Evolutionary conservation across 2,113 vertebrate genomes (phyloP).

Genomic region (Oryzias woworae): DNA sequence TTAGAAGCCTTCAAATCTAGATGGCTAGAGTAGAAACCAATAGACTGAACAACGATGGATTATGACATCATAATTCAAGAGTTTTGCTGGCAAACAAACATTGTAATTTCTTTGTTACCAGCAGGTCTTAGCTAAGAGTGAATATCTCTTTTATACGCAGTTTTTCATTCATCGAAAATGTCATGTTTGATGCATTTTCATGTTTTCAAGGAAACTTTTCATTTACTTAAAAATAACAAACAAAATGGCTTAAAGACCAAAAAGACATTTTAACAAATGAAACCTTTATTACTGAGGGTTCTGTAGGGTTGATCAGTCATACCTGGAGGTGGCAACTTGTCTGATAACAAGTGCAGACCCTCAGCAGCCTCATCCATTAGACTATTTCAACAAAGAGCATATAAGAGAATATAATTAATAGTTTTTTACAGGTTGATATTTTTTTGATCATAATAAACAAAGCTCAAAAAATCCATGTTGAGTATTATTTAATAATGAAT

Average conservation of each 20-base stretch:
- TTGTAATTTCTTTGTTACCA: slow-evolving; percentile 1
- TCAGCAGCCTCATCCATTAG: slow-evolving; percentile 69
- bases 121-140: slow-evolving; percentile 11
- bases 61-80: slow-evolving; percentile 20
- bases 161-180: background rate
- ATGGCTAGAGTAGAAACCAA: too few relatives aligned
- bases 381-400: slow-evolving; percentile 34
- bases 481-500: too few relatives aligned
- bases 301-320: background rate
- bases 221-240: background rate
- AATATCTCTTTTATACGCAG: background rate
- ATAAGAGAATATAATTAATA: too few relatives aligned
- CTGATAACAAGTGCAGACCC: slow-evolving; percentile 62
- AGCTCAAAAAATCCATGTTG: too few relatives aligned
- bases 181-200: too few relatives aligned
- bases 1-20: too few relatives aligned
- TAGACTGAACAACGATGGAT: background rate
- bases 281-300: background rate
- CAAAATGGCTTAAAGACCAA: background rate
- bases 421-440: too few relatives aligned
- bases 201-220: too few relatives aligned
- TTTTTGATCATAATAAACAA: too few relatives aligned
- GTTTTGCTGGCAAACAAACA: slow-evolving; percentile 12
- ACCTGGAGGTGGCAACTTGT: slow-evolving; percentile 71
- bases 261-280: too few relatives aligned